These are phyloP conservation scores for Dissostichus mawsoni DNA, from an alignment of 2,113 vertebrate species.

Conservation along the genomic window DNA sequence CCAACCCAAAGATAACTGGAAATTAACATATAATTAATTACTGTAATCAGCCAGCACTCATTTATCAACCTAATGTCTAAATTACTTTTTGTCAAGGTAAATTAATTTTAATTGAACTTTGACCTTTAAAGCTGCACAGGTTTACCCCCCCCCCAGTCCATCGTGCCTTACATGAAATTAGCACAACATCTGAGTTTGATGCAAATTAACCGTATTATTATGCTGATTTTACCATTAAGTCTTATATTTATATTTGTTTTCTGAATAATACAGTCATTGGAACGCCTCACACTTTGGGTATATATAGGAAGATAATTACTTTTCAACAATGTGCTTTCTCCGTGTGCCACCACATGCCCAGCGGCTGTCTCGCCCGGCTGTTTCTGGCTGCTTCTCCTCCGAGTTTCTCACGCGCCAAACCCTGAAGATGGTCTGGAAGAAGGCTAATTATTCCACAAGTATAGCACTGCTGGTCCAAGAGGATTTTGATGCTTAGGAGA, in stretches of 20 bases:
- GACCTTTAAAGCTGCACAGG: constrained; percentile 54
- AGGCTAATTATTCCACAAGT: constrained; percentile 66
- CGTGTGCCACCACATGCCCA: constrained; percentile 49
- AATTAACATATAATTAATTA: constrained; percentile 81
- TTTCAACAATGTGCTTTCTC: constrained; percentile 64
- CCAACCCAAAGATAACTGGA: constrained; percentile 69
- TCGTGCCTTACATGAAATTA: constrained; percentile 18
- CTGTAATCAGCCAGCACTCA: constrained; percentile 66
- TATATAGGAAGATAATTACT: constrained; percentile 68
- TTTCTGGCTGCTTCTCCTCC: constrained; percentile 60
- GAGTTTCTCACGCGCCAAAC: constrained; percentile 45
- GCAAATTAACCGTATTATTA: constrained; percentile 2
- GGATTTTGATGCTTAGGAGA: constrained; percentile 29
- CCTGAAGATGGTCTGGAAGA: constrained; percentile 55
- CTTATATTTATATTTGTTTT: constrained; percentile 19
- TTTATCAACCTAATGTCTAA: constrained; percentile 79
- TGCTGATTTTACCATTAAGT: constrained; percentile 6
- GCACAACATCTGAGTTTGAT: constrained; percentile 18
- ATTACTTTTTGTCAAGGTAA: constrained; percentile 77
- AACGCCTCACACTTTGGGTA: constrained; percentile 42
- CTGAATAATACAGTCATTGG: constrained; percentile 16
- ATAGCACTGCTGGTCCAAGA: constrained; percentile 29
- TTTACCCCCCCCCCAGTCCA: constrained; percentile 8
- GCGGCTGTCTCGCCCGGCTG: constrained; percentile 53
- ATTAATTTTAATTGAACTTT: constrained; percentile 77